Base-by-base conservation (phyloP, 2,113 vertebrate species). In the Crotalus helleri region DNA sequence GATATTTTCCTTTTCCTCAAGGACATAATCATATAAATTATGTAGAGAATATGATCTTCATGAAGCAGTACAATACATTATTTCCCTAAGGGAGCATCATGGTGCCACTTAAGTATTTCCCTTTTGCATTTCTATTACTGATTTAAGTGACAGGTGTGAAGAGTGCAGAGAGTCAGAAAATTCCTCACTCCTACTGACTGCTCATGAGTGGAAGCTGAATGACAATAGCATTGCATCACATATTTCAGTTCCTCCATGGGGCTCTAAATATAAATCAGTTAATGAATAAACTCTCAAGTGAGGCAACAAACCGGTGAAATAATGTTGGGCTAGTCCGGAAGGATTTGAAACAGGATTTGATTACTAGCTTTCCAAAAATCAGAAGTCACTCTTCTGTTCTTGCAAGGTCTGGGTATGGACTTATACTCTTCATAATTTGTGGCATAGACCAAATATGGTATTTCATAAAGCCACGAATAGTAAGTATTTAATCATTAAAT, bases 81-180 rank as follows among this genome's bases (percentile, higher is more conserved):
- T 87, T 92, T 61, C 74, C 94, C 92, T 90, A 88, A 90, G 93
- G 0, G 23, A 94, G 17, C 93, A 92, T 91, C 94, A 93, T 86
- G 94, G 93, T 95, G 94, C 91, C 95, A 94, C 92, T 90, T 90
- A 91, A 29, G 44, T 64, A 64, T 95, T 97, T 94, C 94, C 15
- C 91, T 95, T 96, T 94, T 95, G 94, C 92, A 95, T 93, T 92
- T 94, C 94, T 94, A 1, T 23, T 87, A 95, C 89, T 93, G 91
- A 88, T 96, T 96, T 96, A 95, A 95, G 94, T 97, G 95, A 95
- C 92, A 97, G 94, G 96, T 92, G 89, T 89, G 90, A 97, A 96
- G 96, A 96, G 88, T 90, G 93, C 88, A 96, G 91, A 94, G 91
- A 92, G 93, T 57, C 90, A 93, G 88, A 93, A 93, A 94, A 91